Evolutionary conservation across 2,888 invertebrate species (phyloP).

Genomic region (Rapana venosa): DNA sequence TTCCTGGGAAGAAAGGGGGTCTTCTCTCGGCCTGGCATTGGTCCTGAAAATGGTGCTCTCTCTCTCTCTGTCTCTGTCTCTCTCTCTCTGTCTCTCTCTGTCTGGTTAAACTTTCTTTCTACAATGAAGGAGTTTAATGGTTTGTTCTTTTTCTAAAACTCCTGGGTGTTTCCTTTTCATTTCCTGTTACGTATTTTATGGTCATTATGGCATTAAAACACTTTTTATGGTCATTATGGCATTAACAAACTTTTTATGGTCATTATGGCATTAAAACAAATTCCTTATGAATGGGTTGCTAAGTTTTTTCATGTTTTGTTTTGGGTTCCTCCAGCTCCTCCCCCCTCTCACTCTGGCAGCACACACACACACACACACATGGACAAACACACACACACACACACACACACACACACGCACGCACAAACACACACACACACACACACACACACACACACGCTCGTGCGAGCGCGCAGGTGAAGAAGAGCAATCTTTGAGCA

Average conservation of each 20-base stretch:
- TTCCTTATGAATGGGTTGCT: too few species aligned
- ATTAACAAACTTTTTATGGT: too few species aligned
- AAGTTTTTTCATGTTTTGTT: too few species aligned
- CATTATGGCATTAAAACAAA: too few species aligned
- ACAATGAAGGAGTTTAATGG: background rate
- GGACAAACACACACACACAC: background rate
- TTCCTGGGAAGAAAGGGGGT: background rate
- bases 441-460: slow-evolving; percentile 1
- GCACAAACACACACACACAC: background rate
- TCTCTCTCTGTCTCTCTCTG: background rate
- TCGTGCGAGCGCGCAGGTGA: too few species aligned
- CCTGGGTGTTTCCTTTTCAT: too few species aligned
- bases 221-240: too few species aligned
- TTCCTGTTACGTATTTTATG: too few species aligned
- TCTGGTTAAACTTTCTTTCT: background rate
- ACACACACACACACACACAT: slow-evolving; percentile 11
- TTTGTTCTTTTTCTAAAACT: background rate
- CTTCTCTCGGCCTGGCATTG: background rate
- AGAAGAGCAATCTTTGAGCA: too few species aligned
- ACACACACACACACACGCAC: background rate
- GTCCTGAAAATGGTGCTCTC: background rate
- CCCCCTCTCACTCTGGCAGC: too few species aligned
- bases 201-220: too few species aligned
- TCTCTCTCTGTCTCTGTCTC: background rate
- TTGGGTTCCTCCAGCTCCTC: too few species aligned